phyloP scores from a whole-genome alignment of 2,888 invertebrate species.

The Tachina lurida region DNA sequence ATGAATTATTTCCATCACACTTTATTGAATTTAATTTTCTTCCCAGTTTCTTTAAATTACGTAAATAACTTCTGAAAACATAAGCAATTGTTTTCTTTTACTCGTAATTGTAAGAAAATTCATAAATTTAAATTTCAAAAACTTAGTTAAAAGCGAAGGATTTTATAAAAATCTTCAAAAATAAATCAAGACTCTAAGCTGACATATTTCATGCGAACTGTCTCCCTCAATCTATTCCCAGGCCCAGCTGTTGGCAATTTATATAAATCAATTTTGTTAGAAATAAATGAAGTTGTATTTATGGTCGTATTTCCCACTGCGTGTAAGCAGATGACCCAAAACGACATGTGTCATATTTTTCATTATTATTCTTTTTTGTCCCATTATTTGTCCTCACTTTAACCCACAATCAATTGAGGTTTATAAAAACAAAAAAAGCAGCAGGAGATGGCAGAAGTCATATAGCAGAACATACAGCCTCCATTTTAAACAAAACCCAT shows the following conservation, averaged over 20 bases:
- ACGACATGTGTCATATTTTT: conserved; percentile 28
- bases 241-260: neutral
- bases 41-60: no score
- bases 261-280: neutral
- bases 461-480: neutral
- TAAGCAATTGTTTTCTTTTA: no score
- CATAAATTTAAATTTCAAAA: no score
- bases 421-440: neutral
- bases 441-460: neutral
- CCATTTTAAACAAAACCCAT: conserved; percentile 6
- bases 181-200: no score
- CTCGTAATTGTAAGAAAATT: no score
- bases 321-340: conserved; percentile 13
- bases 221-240: no score
- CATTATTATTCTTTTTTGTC: neutral
- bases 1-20: no score
- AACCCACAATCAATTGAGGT: conserved; percentile 20
- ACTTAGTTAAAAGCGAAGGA: no score
- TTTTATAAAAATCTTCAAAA: no score
- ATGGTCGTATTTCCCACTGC: neutral
- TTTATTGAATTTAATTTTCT: no score
- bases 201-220: neutral
- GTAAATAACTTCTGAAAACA: no score
- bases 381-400: conserved; percentile 11
- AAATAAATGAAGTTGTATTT: conserved; percentile 3